These are phyloP conservation scores for Agrilus planipennis DNA, from an alignment of 1,140 invertebrate species.

Conservation along the genomic window DNA sequence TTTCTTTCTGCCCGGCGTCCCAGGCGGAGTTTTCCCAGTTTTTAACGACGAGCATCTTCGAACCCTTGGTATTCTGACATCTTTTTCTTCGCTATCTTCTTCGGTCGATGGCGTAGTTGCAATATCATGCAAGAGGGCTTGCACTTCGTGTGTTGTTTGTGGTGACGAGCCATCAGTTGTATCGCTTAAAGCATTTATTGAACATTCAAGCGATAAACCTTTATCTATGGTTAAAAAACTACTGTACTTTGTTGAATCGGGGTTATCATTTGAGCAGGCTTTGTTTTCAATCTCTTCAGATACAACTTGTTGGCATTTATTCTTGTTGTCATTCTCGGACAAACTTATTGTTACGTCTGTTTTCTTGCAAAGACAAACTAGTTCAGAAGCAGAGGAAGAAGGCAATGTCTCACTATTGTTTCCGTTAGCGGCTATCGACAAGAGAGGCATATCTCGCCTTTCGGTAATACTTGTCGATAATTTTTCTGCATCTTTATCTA, in stretches of 20 bases:
- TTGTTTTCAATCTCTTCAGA: neutral
- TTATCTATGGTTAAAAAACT: constrained; percentile 1
- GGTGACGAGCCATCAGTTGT: too few relatives aligned
- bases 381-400: too few relatives aligned
- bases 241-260: constrained; percentile 1
- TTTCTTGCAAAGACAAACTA: too few relatives aligned
- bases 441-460: too few relatives aligned
- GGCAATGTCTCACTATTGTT: constrained; percentile 1
- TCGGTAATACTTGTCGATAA: too few relatives aligned
- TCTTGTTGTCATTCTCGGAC: neutral
- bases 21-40: constrained; percentile 82
- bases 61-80: constrained; percentile 48
- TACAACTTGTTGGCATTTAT: too few relatives aligned
- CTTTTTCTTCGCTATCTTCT: constrained; percentile 3
- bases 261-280: too few relatives aligned
- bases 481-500: too few relatives aligned
- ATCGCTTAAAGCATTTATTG: too few relatives aligned
- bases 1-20: constrained; percentile 80
- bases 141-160: too few relatives aligned
- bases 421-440: too few relatives aligned
- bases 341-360: neutral
- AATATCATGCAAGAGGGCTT: neutral
- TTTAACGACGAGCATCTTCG: constrained; percentile 77
- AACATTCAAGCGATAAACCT: constrained; percentile 4
- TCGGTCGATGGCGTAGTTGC: neutral